A percentile compares a stretch with the other conserved stretches of the same genome.
Conservation (phyloP, 1,140 invertebrate genomes). For the Aphaenogaster ashmeadi region DNA sequence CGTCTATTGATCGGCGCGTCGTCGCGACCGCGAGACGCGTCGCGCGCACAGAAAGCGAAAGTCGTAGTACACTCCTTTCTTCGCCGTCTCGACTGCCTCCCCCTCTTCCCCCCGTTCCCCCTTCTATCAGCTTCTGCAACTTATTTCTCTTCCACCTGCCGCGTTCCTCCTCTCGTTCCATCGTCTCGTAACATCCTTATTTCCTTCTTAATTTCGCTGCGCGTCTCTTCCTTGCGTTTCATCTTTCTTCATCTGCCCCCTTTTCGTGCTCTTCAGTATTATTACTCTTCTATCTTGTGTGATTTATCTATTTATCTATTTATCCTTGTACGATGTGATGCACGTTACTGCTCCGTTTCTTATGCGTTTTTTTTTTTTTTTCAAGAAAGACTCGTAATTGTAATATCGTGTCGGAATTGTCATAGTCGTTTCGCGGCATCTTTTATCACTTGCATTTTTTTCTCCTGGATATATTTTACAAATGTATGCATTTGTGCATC, state of each 20-base stretch:
- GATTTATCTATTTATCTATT: not conserved
- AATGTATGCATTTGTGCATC: not conserved
- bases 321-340: not conserved
- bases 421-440: not conserved
- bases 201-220: not conserved
- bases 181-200: slow-evolving; percentile 48
- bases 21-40: slow-evolving; percentile 78
- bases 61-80: slow-evolving; percentile 78
- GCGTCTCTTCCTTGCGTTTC: not conserved
- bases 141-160: slow-evolving; percentile 57
- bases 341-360: not conserved
- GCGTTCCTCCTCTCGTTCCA: slow-evolving; percentile 47
- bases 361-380: not conserved
- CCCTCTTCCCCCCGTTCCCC: slow-evolving; percentile 4
- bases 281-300: not conserved
- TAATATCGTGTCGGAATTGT: not conserved
- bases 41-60: slow-evolving; percentile 83
- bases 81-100: slow-evolving; percentile 74
- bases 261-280: not conserved
- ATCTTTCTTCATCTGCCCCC: not conserved
- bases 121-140: slow-evolving; percentile 4
- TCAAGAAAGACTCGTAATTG: not conserved
- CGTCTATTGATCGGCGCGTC: slow-evolving; percentile 84
- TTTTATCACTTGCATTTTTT: not conserved
- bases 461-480: not conserved